Evolutionary conservation across 1,140 invertebrate species (phyloP), one percentile per base, ranked within the genome.

Genomic region (Papilio dardanus): DNA sequence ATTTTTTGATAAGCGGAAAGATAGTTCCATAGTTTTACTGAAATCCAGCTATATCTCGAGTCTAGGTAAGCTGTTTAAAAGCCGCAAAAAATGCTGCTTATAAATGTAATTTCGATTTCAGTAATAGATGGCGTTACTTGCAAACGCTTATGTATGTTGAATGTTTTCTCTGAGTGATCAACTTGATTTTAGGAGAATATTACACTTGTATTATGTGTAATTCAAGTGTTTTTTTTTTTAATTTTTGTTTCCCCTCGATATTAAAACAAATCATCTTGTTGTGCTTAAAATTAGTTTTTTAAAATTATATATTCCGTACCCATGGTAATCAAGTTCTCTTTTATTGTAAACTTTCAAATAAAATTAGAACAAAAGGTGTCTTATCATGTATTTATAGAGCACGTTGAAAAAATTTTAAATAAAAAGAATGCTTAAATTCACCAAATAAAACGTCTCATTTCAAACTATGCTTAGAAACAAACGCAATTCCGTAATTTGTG

Each of bases 401-500:
- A 14, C 4, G 42, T 46, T n/a, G 3, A n/a, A 46, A 19, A n/a
- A 46, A 46, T n/a, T 46, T 12, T 3, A 14, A 46, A 46, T 46
- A 1, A n/a, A 46, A 14, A 14, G 14, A 50, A 24, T 21, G 19
- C 19, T 58, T 14, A 58, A 62, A 62, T 4, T 62, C 24, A 3
- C 33, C 71, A 58, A 75, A 24, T 33, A 30, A 12, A 21, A 2
- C 37, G 1, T 16, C 6, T 40, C 21, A 28, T 21, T n/a, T 58
- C 16, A 21, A 33, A 30, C 16, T 74, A 67, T 89, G 87, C 86
- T 84, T 87, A 79, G 50, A 77, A 79, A 71, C 87, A 80, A 88
- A 84, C 79, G 73, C 16, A 73, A 81, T 84, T 90, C 86, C 84
- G 86, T 90, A 92, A 89, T 93, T 92, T 93, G 88, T 92, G 91